Conservation (phyloP, 2,113 vertebrate genomes). For the Toxostoma redivivum region DNA sequence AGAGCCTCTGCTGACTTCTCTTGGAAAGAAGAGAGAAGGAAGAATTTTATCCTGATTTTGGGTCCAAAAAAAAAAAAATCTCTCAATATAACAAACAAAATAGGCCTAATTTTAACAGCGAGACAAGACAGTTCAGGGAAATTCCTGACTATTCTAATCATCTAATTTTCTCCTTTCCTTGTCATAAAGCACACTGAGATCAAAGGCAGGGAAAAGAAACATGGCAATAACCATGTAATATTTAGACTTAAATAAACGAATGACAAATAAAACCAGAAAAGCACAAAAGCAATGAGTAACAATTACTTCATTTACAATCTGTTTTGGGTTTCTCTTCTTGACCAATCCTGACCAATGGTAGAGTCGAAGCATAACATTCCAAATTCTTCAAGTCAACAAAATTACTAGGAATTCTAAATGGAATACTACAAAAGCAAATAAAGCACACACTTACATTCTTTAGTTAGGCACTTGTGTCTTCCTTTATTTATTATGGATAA, state of each 20-base stretch:
- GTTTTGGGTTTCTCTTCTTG: not conserved
- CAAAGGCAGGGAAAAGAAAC: not conserved
- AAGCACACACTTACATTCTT: not conserved
- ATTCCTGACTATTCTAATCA: not conserved
- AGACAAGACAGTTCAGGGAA: not conserved
- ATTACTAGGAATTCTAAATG: not conserved
- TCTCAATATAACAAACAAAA: not conserved
- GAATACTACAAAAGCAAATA: not conserved
- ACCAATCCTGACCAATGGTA: not conserved
- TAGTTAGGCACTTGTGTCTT: not conserved
- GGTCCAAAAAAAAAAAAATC: not conserved
- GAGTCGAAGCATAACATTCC: not conserved
- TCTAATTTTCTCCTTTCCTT: not conserved
- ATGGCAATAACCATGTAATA: not conserved
- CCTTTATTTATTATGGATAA: not conserved
- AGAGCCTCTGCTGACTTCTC: not conserved
- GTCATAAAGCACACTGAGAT: not conserved
- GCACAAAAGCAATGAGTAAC: not conserved
- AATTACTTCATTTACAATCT: not conserved
- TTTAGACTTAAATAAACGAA: not conserved
- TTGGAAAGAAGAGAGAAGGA: not conserved
- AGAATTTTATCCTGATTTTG: not conserved
- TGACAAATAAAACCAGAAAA: not conserved
- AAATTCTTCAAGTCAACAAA: not conserved
- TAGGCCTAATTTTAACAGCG: not conserved